Conservation (phyloP, 37 sponge, comb jelly and placozoan species). For the Bolinopsis microptera region DNA sequence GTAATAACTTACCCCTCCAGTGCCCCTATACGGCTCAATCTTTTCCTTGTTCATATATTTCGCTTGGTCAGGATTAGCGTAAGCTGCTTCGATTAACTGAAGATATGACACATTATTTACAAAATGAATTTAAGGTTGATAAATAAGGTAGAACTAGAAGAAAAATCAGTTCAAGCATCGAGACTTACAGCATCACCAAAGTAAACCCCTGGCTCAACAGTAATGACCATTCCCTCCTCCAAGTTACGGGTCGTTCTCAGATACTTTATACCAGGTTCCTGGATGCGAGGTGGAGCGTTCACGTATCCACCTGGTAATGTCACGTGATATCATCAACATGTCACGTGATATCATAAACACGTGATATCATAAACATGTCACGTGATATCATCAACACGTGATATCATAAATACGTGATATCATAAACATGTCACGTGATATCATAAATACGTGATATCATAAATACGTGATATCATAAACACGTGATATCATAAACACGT, state of each 20-base stretch:
- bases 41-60: constrained; percentile 83
- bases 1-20: constrained; percentile 81
- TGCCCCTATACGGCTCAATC: constrained; percentile 73
- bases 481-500: too few species aligned
- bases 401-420: too few species aligned
- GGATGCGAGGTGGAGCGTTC: constrained; percentile 71
- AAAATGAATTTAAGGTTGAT: neutral
- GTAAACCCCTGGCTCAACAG: constrained; percentile 96
- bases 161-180: neutral
- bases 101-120: neutral
- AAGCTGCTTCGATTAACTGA: constrained; percentile 82
- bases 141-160: neutral
- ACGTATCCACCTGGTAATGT: constrained; percentile 43
- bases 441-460: too few species aligned
- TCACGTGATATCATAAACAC: too few species aligned
- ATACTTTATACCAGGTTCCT: constrained; percentile 76
- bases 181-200: constrained; percentile 83
- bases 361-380: neutral
- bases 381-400: too few species aligned
- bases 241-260: constrained; percentile 87
- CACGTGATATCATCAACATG: too few species aligned
- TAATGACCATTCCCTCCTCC: constrained; percentile 94
- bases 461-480: too few species aligned
- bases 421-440: too few species aligned
- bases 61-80: constrained; percentile 75